Conservation (phyloP, 2,113 vertebrate species). For the Callaeas wilsoni region DNA sequence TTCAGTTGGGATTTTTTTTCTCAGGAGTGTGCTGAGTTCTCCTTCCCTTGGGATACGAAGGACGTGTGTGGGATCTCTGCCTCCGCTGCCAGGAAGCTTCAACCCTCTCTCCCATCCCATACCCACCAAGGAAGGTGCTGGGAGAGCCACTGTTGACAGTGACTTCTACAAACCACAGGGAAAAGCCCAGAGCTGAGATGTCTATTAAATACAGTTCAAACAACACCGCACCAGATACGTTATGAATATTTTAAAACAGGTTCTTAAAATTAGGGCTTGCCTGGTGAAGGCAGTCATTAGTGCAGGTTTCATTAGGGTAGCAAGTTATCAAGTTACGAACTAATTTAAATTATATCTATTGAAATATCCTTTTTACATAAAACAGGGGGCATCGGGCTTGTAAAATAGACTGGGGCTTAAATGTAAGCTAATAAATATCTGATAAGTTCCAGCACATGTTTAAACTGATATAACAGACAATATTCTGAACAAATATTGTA, state of each 20-base stretch:
- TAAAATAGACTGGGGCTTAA: constrained; percentile 30
- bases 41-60: background rate
- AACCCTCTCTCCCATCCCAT: background rate
- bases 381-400: constrained; percentile 10
- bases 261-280: constrained; percentile 17
- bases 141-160: background rate
- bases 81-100: background rate
- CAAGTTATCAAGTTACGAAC: background rate
- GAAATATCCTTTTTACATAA: constrained; percentile 35
- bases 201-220: constrained; percentile 43
- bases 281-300: constrained; percentile 21
- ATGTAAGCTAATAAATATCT: constrained; percentile 33
- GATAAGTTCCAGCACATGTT: background rate
- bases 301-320: constrained; percentile 11
- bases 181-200: background rate
- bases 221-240: background rate
- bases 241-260: constrained; percentile 50
- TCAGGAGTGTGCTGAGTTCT: accelerated
- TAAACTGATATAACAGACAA: constrained; percentile 1
- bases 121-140: background rate
- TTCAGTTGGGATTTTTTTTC: background rate
- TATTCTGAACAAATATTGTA: constrained; percentile 18
- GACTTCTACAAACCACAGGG: background rate
- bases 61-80: accelerated
- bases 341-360: constrained; percentile 36